Conservation (phyloP, 2,113 vertebrate species). For the Mormyrus iriodes region DNA sequence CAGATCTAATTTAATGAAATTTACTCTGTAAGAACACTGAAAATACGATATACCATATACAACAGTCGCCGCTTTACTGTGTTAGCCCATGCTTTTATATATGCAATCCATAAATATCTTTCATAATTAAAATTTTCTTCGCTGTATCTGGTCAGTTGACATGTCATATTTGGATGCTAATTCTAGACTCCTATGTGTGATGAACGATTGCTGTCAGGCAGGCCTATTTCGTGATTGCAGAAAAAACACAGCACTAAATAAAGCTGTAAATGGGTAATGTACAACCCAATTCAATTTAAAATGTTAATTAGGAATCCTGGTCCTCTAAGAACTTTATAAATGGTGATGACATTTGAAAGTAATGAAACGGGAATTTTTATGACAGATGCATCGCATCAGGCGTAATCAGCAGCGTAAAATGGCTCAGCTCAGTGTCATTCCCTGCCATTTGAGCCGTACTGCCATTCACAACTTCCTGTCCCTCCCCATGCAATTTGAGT, state of each 20-base stretch:
- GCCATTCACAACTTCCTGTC: neutral
- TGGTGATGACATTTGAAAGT: constrained; percentile 20
- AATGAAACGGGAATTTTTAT: constrained; percentile 22
- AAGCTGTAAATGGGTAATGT: constrained; percentile 6
- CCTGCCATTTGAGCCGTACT: neutral
- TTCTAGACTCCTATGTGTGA: neutral
- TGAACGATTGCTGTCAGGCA: neutral
- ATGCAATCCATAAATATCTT: neutral
- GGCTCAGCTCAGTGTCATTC: neutral
- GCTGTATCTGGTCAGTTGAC: neutral
- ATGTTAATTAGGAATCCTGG: constrained; percentile 15
- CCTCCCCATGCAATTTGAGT: neutral
- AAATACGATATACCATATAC: neutral
- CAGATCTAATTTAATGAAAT: neutral
- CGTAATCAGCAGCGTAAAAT: neutral
- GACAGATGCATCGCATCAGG: constrained; percentile 14
- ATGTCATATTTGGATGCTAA: neutral
- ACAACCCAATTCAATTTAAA: constrained; percentile 16
- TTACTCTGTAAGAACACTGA: neutral
- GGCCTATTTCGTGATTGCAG: neutral
- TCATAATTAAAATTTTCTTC: neutral
- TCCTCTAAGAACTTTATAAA: constrained; percentile 16
- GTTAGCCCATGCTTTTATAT: neutral
- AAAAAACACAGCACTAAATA: neutral
- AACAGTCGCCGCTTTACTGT: neutral